phyloP scores from a whole-genome alignment of 2,797 vertebrate species.

The Schizopygopsis pylzovi region DNA sequence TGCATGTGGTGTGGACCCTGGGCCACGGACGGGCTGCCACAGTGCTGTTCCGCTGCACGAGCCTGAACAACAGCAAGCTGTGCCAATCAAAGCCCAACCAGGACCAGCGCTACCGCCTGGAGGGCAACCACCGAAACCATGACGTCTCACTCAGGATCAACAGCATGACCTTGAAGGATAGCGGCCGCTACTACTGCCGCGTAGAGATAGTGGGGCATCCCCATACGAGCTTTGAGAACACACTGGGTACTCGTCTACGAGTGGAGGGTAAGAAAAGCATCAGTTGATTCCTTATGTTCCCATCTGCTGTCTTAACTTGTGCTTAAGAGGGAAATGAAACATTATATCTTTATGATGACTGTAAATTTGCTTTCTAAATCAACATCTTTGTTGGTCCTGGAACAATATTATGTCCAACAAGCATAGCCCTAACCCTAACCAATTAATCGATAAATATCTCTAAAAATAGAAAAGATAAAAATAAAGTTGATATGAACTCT shows the following conservation, averaged over 20 bases:
- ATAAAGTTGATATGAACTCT: not conserved
- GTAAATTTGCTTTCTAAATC: not conserved
- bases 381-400: not conserved
- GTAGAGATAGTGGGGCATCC: conserved; percentile 85
- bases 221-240: conserved; percentile 86
- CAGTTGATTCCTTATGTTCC: not conserved
- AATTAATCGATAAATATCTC: not conserved
- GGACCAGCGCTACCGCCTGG: conserved; percentile 87
- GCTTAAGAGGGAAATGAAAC: not conserved
- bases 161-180: conserved; percentile 84
- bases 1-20: conserved; percentile 88
- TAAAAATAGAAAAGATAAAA: not conserved
- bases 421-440: not conserved
- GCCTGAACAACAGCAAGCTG: conserved; percentile 71
- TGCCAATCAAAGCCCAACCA: conserved; percentile 82
- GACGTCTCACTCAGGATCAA: conserved; percentile 90
- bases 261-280: conserved; percentile 79
- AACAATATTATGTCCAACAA: not conserved
- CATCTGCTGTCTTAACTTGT: not conserved
- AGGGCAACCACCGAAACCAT: conserved; percentile 88
- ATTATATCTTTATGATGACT: not conserved
- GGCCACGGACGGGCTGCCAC: conserved; percentile 79
- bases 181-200: conserved; percentile 88
- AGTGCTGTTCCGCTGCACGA: conserved; percentile 84
- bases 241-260: conserved; percentile 84